Percentiles rank a stretch among this genome's conserved stretches.
These are phyloP conservation scores for Meloidogyne hapla DNA, from an alignment of 1,140 invertebrate species.

Conservation along the genomic window DNA sequence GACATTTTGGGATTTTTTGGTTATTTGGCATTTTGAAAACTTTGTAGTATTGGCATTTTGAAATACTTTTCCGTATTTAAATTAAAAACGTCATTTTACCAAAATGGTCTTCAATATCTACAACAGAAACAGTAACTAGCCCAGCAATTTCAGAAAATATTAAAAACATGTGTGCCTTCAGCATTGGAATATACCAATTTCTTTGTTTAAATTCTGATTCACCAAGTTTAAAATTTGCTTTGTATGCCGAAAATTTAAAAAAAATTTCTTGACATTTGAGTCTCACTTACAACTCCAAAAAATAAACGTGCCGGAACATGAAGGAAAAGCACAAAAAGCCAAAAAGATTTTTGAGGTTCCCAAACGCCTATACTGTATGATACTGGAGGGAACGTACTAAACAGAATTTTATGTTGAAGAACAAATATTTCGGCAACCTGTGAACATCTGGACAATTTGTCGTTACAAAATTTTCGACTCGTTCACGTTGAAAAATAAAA, in stretches of 20 bases:
- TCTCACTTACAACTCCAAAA: conserved; percentile 29
- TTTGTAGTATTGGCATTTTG: too few species aligned
- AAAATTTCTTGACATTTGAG: conserved; percentile 2
- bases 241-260: conserved; percentile 49
- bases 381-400: conserved; percentile 58
- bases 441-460: conserved; percentile 54
- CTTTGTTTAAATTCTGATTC: conserved; percentile 45
- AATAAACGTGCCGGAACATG: conserved; percentile 57
- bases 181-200: conserved; percentile 49
- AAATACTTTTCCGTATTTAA: neutral
- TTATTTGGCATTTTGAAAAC: too few species aligned
- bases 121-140: conserved; percentile 52
- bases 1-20: conserved; percentile 38
- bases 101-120: conserved; percentile 57
- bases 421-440: too few species aligned
- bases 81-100: too few species aligned
- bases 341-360: conserved; percentile 61
- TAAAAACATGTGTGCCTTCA: conserved; percentile 50
- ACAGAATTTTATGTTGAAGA: too few species aligned
- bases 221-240: conserved; percentile 48
- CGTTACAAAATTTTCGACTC: conserved; percentile 55
- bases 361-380: conserved; percentile 59
- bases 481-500: conserved; percentile 57
- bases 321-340: conserved; percentile 55
- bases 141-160: conserved; percentile 53